Evolutionary conservation across 2,113 vertebrate genomes (phyloP), one percentile per base, ranked within the genome.

Genomic region (Osmerus eperlanus): DNA sequence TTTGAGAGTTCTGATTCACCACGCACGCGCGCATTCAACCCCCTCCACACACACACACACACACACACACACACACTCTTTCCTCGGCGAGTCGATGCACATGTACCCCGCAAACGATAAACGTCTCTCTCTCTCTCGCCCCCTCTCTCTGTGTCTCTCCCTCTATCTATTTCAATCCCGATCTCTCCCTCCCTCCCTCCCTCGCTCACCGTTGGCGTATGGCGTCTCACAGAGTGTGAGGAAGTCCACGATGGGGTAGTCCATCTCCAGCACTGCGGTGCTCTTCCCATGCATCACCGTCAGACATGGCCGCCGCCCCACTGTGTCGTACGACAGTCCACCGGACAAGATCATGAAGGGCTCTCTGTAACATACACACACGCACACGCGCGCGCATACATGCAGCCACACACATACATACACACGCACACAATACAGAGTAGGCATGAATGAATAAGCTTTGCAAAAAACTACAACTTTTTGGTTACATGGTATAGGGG

Each of bases 251-350:
- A 99, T 98, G 4, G 96, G 95, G 84, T 99, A 98, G 92, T 99
- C 97, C 97, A 99, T 99, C 92, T 99, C 97, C 82, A 99, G 90
- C 68, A 99, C 97, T 58, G 97, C 97, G 8, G 96, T 98, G 79
- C 95, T 98, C 84, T 99, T 99, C 59, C 97, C 97, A 29, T 99
- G 97, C 97, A 99, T 99, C 70, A 99, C 96, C 14, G 97, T 99
- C 88, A 99, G 89, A 89, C 97, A 99, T 25, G 97, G 96, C 87
- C 97, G 91, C 89, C 97, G 94, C 82, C 97, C 97, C 71, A 95
- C 95, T 36, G 96, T 99, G 82, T 99, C 97, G 23, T 99, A 99
- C 0, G 97, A 97, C 78, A 99, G 92, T 71, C 97, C 97, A 75
- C 97, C 97, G 23, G 97, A 99, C 67, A 99, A 93, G 90, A 99